Percentiles rank a stretch among this genome's conserved stretches.
Evolutionary conservation across 2,797 vertebrate species (phyloP).

Genomic region (Apogon hyalosoma): DNA sequence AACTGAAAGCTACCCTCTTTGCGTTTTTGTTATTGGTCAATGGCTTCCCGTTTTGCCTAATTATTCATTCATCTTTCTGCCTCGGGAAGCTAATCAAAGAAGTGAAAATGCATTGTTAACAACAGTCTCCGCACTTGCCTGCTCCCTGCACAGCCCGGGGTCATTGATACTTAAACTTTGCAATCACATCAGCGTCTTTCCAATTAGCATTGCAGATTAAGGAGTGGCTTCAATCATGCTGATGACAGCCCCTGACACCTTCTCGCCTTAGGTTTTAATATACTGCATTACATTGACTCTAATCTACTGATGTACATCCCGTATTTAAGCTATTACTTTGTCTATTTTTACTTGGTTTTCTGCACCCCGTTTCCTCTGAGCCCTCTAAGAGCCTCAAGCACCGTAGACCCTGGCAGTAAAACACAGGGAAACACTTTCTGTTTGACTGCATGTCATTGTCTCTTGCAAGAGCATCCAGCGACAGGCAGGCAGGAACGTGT

Average conservation of each 20-base stretch:
- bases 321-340: conserved; percentile 27
- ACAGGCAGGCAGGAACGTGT: conserved; percentile 48
- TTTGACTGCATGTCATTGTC: conserved; percentile 51
- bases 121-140: conserved; percentile 67
- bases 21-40: conserved; percentile 55
- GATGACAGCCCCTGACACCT: conserved; percentile 72
- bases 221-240: conserved; percentile 79
- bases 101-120: conserved; percentile 73
- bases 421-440: conserved; percentile 54
- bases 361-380: conserved; percentile 1
- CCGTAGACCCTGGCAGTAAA: conserved; percentile 25
- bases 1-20: conserved; percentile 34
- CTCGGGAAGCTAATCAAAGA: conserved; percentile 58
- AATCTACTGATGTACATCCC: conserved; percentile 47
- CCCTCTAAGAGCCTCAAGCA: conserved; percentile 17
- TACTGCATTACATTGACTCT: conserved; percentile 37
- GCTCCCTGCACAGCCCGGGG: conserved; percentile 65
- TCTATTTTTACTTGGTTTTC: conserved; percentile 17
- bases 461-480: conserved; percentile 46
- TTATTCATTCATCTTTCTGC: conserved; percentile 50
- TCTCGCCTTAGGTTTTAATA: conserved; percentile 63
- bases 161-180: conserved; percentile 81
- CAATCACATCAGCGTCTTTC: conserved; percentile 80
- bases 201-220: conserved; percentile 86
- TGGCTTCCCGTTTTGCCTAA: conserved; percentile 41